Evolutionary conservation across 2,113 vertebrate genomes (phyloP).

Genomic region (Elephantulus edwardii): DNA sequence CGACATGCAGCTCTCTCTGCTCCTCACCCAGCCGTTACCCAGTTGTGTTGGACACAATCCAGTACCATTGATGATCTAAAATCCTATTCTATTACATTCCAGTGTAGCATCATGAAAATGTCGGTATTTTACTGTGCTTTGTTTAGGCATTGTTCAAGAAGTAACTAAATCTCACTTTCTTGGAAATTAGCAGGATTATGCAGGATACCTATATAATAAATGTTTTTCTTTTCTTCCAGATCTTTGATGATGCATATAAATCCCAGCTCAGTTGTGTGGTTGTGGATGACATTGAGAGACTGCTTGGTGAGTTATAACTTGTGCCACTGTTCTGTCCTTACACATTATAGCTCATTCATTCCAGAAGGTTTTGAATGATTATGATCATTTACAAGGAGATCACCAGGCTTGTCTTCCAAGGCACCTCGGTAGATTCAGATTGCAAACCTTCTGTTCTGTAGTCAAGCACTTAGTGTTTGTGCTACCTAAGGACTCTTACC

Average conservation of each 20-base stretch:
- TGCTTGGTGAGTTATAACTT: constrained; percentile 88
- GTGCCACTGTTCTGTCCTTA: not conserved
- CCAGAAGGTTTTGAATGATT: not conserved
- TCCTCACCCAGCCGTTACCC: not conserved
- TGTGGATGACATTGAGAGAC: constrained; percentile 96
- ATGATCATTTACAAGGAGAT: not conserved
- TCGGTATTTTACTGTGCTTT: constrained; percentile 18
- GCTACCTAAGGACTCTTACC: not conserved
- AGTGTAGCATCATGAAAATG: not conserved
- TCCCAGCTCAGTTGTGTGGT: constrained; percentile 98
- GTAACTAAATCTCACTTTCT: constrained; percentile 8
- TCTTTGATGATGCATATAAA: constrained; percentile 98
- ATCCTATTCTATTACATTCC: constrained; percentile 28
- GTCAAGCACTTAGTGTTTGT: not conserved
- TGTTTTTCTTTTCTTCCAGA: constrained; percentile 83
- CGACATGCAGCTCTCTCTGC: not conserved
- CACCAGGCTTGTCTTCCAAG: not conserved
- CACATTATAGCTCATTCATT: not conserved
- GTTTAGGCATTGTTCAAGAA: constrained; percentile 27
- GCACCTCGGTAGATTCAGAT: not conserved
- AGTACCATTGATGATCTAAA: not conserved
- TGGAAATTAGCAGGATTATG: constrained; percentile 14
- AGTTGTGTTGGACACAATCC: not conserved
- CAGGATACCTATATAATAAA: not conserved
- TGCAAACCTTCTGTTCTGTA: not conserved